These are phyloP conservation scores for Nannoperca australis DNA, from an alignment of 2,797 vertebrate genomes.

Conservation along the genomic window DNA sequence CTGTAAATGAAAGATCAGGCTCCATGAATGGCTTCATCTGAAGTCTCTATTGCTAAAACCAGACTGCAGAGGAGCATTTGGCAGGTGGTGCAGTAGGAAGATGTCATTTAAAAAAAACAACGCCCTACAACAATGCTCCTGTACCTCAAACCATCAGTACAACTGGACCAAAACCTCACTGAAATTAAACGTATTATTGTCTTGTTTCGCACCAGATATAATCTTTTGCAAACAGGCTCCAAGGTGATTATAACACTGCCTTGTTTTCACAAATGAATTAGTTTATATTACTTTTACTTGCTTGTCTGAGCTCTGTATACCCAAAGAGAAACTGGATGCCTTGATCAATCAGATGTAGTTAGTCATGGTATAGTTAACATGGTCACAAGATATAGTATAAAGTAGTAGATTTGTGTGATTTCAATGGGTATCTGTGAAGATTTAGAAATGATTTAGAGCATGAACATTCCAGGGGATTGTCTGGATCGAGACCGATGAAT, in stretches of 20 bases:
- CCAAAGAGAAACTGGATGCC: neutral
- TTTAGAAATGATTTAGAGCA: neutral
- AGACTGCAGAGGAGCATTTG: neutral
- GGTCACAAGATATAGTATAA: neutral
- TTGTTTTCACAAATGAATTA: neutral
- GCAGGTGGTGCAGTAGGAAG: neutral
- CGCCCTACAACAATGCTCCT: neutral
- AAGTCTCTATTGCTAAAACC: neutral
- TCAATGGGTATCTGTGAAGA: neutral
- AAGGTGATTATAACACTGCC: neutral
- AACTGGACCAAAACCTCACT: neutral
- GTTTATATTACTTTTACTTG: neutral
- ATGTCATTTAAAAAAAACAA: neutral
- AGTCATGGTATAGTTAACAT: neutral
- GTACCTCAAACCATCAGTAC: neutral
- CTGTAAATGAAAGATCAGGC: slow-evolving; percentile 18
- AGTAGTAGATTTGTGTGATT: neutral
- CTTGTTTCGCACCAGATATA: neutral
- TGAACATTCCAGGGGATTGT: neutral
- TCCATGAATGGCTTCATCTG: slow-evolving; percentile 5
- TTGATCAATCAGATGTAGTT: neutral
- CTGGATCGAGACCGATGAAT: neutral
- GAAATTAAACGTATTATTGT: too few relatives aligned
- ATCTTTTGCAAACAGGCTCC: neutral
- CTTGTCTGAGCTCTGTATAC: too few relatives aligned